Conservation (phyloP, 2,113 vertebrate species). For the Neotragus moschatus region DNA sequence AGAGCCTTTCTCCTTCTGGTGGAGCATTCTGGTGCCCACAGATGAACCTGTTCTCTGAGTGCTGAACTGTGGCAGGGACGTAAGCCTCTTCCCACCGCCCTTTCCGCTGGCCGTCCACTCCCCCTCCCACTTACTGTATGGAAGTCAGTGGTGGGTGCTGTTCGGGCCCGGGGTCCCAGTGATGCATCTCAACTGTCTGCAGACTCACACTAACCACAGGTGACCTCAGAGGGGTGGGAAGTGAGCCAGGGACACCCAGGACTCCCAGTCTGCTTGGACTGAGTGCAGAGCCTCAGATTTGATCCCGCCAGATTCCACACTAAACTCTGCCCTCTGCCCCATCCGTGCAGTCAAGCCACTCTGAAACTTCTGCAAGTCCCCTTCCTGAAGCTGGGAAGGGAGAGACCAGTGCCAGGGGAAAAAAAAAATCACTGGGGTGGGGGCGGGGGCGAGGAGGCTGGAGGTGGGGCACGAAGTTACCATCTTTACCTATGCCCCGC, state of each 20-base stretch:
- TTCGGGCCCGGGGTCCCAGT: neutral
- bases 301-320: neutral
- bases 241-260: neutral
- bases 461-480: neutral
- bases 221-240: neutral
- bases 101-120: neutral
- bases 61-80: neutral
- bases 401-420: neutral
- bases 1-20: accelerated
- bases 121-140: neutral
- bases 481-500: neutral
- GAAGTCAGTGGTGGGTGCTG: neutral
- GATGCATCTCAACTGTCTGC: neutral
- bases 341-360: too few species aligned
- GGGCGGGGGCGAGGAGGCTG: neutral
- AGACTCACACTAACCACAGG: neutral
- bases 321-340: neutral
- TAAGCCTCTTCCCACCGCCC: neutral
- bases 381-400: neutral
- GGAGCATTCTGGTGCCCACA: too few species aligned
- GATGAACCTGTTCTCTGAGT: accelerated
- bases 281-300: neutral
- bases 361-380: neutral
- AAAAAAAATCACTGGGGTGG: neutral
- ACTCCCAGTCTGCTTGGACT: too few species aligned